Evolutionary conservation across 1,140 invertebrate species (phyloP).

Genomic region (Hycleus cichorii): DNA sequence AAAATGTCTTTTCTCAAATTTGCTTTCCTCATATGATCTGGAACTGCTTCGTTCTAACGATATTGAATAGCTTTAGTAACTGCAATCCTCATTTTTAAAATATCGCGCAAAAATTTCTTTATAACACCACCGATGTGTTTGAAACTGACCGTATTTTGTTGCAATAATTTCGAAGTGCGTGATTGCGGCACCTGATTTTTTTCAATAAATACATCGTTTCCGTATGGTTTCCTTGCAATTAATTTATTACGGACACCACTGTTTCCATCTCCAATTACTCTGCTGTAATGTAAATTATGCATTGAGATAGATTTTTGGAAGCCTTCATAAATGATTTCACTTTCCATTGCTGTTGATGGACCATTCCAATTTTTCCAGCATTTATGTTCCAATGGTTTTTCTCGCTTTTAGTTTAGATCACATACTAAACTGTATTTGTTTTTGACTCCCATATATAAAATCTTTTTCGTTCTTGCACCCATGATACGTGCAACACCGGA

Average conservation of each 20-base stretch:
- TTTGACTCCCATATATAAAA: constrained; percentile 33
- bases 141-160: constrained; percentile 2
- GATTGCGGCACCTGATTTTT: constrained; percentile 31
- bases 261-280: constrained; percentile 34
- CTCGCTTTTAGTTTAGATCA: constrained; percentile 24
- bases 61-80: too few species aligned
- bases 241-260: constrained; percentile 31
- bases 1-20: too few species aligned
- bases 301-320: neutral
- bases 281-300: neutral
- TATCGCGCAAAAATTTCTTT: too few species aligned
- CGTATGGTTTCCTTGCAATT: constrained; percentile 6
- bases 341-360: neutral
- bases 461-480: constrained; percentile 32
- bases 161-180: constrained; percentile 20
- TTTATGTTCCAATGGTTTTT: neutral
- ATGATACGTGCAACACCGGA: constrained; percentile 32
- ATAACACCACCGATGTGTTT: too few species aligned
- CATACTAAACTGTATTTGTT: constrained; percentile 36
- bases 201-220: constrained; percentile 27
- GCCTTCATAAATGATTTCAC: neutral
- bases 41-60: too few species aligned
- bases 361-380: constrained; percentile 6
- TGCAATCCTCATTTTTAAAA: too few species aligned
- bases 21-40: too few species aligned